Evolutionary conservation across 2,888 invertebrate genomes (phyloP), one percentile per base, ranked within the genome.

Genomic region (Catocala sponsa): DNA sequence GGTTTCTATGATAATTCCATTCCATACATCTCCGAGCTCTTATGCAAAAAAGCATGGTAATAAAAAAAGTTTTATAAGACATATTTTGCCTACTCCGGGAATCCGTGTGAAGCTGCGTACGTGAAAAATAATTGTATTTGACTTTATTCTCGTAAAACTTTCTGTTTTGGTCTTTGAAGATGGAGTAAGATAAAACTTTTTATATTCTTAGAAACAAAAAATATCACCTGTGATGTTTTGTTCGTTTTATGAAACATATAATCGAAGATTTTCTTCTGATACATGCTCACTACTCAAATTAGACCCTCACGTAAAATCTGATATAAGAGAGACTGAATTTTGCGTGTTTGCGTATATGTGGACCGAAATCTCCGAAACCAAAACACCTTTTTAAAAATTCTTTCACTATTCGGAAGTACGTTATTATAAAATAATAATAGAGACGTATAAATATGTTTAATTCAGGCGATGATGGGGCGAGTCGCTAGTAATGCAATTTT

Each of bases 101-200:
- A 62, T 57, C 57, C 57, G 12, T 12, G 56, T 13, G 50, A 55
- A 50, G 55, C 50, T 32, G 32, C 33, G 47, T 55, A 41, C 51
- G 60, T 50, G 46, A 5, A 33, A 55, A 55, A 55, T 55, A 61
- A 61, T 61, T 61, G 50, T 61, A 33, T 61, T 47, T 55, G 46
- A 55, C 51, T 55, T 55, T 46, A 13, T 50, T 46, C 42, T 41
- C 46, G 13, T 46, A 42, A 50, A 61, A 61, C 51, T 61, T 61
- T 55, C 46, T 55, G 61, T 47, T 61, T 55, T 51, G 32, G 33
- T 46, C 46, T 61, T 47, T 47, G 51, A 51, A 61, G 48, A 60
- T 41, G 51, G 50, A 55, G n/a, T n/a, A 43, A 42, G 32, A 55
- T 50, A 25, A 32, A 51, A 55, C 47, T 55, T 61, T 35, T 42